These are phyloP conservation scores for Eugnorisma glareosa DNA, from an alignment of 2,888 invertebrate genomes.

Conservation along the genomic window DNA sequence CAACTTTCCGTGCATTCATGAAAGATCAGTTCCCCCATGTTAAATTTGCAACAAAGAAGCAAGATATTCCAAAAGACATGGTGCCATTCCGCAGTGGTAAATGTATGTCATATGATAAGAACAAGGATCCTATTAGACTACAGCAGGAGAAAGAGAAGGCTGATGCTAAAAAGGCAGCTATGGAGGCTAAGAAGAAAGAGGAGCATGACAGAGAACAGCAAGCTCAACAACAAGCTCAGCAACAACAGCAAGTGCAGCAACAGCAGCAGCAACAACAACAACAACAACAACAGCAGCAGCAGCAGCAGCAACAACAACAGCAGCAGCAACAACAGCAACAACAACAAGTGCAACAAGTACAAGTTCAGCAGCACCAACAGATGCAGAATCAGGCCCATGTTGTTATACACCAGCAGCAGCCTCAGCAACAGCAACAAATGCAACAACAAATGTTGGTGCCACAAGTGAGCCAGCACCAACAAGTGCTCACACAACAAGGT, in stretches of 20 bases:
- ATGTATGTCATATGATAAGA: constrained; percentile 89
- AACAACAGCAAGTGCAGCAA: constrained; percentile 79
- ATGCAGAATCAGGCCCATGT: constrained; percentile 86
- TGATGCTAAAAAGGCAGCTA: constrained; percentile 88
- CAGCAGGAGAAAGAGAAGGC: constrained; percentile 89
- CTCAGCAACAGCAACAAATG: constrained; percentile 81
- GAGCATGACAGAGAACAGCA: constrained; percentile 87
- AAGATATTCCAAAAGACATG: constrained; percentile 87
- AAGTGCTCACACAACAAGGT: constrained; percentile 85
- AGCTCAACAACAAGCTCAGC: constrained; percentile 80
- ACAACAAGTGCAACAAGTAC: constrained; percentile 85
- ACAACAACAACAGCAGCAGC: constrained; percentile 78
- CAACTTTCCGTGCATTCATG: constrained; percentile 95
- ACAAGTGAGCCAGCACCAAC: constrained; percentile 89
- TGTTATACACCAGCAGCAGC: constrained; percentile 85
- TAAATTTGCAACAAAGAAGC: constrained; percentile 92
- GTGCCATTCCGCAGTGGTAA: constrained; percentile 90
- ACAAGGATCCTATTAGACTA: constrained; percentile 88
- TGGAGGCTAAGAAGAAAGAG: constrained; percentile 89
- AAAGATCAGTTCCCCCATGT: constrained; percentile 95
- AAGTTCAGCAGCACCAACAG: constrained; percentile 86
- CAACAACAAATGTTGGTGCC: constrained; percentile 89
- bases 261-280: constrained; percentile 79
- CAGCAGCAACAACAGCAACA: constrained; percentile 85
- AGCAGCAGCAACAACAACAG: constrained; percentile 82